phyloP scores from a whole-genome alignment of 2,797 vertebrate species.

The Aphelocoma californica region DNA sequence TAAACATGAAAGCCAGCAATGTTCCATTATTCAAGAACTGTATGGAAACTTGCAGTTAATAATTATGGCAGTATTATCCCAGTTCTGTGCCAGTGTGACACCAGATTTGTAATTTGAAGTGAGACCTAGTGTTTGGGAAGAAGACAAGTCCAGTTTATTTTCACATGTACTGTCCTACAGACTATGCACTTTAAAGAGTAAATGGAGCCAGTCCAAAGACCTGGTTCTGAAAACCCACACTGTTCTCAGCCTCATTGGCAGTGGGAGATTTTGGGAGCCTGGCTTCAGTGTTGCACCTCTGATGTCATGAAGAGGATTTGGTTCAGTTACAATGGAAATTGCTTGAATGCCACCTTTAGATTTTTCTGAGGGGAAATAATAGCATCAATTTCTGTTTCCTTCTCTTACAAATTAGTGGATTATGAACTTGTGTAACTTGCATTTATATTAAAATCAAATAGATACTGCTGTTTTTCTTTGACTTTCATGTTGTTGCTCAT shows the following conservation, averaged over 20 bases:
- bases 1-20: fast-evolving
- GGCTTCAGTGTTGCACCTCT: background rate
- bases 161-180: background rate
- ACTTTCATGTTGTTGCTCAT: background rate
- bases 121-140: background rate
- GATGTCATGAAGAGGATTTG: background rate
- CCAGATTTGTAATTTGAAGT: background rate
- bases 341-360: background rate
- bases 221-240: background rate
- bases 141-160: background rate
- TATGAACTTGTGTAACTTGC: background rate
- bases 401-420: background rate
- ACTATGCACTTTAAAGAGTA: background rate
- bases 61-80: background rate
- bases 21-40: background rate
- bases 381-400: background rate
- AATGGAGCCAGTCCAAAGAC: background rate
- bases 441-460: slow-evolving; percentile 21
- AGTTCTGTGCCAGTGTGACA: background rate
- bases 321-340: background rate
- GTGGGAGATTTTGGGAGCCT: background rate
- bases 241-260: background rate
- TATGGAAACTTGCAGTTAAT: background rate
- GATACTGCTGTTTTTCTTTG: background rate
- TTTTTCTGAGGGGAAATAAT: background rate